Percentiles rank a stretch among this genome's conserved stretches.
phyloP scores from a whole-genome alignment of 2,797 vertebrate genomes.

The Pipistrellus pygmaeus region DNA sequence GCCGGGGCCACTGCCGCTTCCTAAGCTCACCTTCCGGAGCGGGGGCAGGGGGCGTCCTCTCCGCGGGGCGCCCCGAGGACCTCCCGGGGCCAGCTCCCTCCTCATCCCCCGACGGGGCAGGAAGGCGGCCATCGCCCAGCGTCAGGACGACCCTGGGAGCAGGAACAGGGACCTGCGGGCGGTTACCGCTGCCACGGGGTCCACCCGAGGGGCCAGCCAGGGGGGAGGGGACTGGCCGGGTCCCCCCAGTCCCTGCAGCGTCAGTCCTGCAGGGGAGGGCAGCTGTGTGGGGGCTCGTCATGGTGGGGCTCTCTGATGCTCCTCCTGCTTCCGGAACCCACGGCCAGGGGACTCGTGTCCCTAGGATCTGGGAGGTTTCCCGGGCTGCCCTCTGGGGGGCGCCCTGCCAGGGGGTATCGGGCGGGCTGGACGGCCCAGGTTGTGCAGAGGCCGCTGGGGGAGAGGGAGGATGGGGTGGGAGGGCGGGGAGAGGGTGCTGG shows the following conservation, averaged over 20 bases:
- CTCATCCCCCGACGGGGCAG: no score
- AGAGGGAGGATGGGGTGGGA: no score
- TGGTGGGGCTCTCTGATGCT: not conserved
- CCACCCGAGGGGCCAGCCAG: rapidly evolving
- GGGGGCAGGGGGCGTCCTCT: no score
- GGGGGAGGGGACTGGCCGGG: rapidly evolving
- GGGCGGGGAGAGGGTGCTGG: no score
- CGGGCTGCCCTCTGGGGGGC: not conserved
- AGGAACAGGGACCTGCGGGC: not conserved
- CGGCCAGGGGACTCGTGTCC: not conserved
- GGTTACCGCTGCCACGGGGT: no score
- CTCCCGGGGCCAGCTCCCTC: no score
- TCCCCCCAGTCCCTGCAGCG: no score
- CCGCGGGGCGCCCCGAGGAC: no score
- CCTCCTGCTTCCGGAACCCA: not conserved
- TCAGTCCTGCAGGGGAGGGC: not conserved
- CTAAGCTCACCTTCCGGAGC: no score
- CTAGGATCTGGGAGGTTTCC: not conserved
- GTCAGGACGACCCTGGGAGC: no score
- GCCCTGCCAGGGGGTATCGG: not conserved
- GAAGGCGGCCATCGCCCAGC: not conserved
- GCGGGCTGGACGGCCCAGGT: rapidly evolving
- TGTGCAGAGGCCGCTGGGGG: not conserved
- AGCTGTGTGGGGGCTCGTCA: no score
- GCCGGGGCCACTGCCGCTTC: no score